Base-by-base conservation (phyloP, 92 coral and sea anemone species). In the Meandrina meandrites region DNA sequence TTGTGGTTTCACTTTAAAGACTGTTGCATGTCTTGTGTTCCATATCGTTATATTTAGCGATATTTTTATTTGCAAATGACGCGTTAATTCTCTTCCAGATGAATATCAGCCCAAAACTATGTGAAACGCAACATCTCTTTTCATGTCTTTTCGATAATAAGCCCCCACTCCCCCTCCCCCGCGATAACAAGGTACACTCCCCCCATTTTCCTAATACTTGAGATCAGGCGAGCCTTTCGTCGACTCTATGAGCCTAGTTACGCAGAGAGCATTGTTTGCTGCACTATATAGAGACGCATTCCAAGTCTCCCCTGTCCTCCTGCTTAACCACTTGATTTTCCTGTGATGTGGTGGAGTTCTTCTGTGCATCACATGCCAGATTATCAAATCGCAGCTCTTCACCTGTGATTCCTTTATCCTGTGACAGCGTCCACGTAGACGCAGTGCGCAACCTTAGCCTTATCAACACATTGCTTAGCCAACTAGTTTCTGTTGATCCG, bases 301-400 rank as follows among this genome's bases (percentile, higher is more conserved):
- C n/a, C 58, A 48, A 47, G 18, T 76, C 80, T 76, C n/a, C 62
- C 22, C 14, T 32, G 35, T 8, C 40, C 10, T 15, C 22, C 6
- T 12, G 58, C 27, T 76, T 47, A 19, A 56, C 35, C 47, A 34
- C 36, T 45, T 79, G 48, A 79, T 57, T 79, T 79, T 56, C 31
- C 32, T 19, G 15, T 79, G 69, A 37, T 71, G 30, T 35, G n/a
- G 47, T 12, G 40, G 81, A 31, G 45, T 78, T n/a, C 14, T 34
- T 32, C 16, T 42, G 54, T 24, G 0, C 54, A 21, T 24, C 17
- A 11, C 67, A 56, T 14, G 66, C 81, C 27, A 78, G 45, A 15
- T 78, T 62, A 16, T 78, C 81, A 78, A 30, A 28, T 78, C 81
- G 66, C 42, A 30, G 45, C 48, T 53, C 80, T 53, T 76, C 60